Evolutionary conservation across 2,113 vertebrate species (phyloP).

Genomic region (Malaclemys terrapin): DNA sequence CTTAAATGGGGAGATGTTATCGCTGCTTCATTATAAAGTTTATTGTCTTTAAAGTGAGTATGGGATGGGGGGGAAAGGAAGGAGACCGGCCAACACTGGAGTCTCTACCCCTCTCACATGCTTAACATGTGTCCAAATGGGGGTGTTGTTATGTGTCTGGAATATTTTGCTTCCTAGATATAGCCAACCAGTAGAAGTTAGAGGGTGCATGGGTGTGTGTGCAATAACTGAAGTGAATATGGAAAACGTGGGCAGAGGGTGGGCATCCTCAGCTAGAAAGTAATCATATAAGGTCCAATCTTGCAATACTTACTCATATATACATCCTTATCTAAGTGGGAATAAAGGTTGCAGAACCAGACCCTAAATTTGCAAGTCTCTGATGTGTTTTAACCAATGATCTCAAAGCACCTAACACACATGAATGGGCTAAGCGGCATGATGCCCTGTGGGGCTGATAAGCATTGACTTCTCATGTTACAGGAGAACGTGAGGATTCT

Average conservation of each 20-base stretch:
- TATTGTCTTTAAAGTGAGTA: conserved; percentile 71
- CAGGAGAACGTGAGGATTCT: background rate
- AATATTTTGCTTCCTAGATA: background rate
- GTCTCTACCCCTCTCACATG: background rate
- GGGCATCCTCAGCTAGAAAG: background rate
- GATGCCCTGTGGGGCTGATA: background rate
- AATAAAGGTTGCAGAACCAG: background rate
- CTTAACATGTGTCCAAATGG: conserved; percentile 14
- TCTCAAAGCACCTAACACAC: background rate
- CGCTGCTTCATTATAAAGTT: conserved; percentile 71
- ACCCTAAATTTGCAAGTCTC: background rate
- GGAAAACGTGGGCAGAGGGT: background rate
- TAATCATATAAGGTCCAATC: background rate
- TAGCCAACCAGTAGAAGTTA: background rate
- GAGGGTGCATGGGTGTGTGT: background rate
- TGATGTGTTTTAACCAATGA: background rate
- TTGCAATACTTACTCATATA: background rate
- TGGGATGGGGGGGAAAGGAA: background rate
- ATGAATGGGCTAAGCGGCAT: background rate
- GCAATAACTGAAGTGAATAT: background rate
- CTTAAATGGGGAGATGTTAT: conserved; percentile 76
- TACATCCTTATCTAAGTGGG: background rate
- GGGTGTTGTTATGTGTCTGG: background rate
- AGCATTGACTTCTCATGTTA: background rate
- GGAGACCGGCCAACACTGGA: background rate